Conservation (phyloP, 2,797 vertebrate genomes). For the Leptoclinus maculatus region DNA sequence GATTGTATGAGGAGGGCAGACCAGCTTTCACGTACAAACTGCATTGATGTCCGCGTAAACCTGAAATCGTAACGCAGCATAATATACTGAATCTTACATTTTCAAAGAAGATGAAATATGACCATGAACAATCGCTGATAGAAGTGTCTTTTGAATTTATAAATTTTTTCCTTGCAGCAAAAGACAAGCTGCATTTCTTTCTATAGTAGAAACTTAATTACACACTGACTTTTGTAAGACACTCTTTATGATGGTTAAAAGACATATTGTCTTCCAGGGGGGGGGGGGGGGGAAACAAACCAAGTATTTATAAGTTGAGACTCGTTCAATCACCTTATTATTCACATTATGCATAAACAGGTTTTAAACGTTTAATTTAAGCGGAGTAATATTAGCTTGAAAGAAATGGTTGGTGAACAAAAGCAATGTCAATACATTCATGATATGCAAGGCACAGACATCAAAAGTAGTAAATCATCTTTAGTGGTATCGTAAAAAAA, state of each 20-base stretch:
- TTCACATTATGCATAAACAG: neutral
- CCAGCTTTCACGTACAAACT: neutral
- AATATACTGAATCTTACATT: neutral
- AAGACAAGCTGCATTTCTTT: neutral
- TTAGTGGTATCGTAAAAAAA: neutral
- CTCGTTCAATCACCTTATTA: neutral
- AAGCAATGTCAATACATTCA: neutral
- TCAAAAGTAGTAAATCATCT: neutral
- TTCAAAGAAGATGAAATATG: neutral
- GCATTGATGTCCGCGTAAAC: neutral
- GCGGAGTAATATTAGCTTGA: neutral
- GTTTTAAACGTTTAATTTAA: conserved; percentile 4
- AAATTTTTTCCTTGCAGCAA: neutral
- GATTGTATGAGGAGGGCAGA: too few species aligned
- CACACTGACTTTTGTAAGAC: neutral
- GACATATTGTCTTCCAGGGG: too few species aligned
- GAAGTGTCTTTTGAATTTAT: too few species aligned
- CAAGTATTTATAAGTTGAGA: neutral
- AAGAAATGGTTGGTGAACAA: neutral
- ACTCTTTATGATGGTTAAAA: neutral
- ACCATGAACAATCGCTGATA: too few species aligned
- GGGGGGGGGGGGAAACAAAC: too few species aligned
- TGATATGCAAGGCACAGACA: neutral
- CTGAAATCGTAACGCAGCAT: neutral
- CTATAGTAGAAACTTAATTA: neutral